Percentiles rank a stretch among this genome's conserved stretches.
Conservation (phyloP, 1,140 invertebrate genomes). For the Heliconius himera region DNA sequence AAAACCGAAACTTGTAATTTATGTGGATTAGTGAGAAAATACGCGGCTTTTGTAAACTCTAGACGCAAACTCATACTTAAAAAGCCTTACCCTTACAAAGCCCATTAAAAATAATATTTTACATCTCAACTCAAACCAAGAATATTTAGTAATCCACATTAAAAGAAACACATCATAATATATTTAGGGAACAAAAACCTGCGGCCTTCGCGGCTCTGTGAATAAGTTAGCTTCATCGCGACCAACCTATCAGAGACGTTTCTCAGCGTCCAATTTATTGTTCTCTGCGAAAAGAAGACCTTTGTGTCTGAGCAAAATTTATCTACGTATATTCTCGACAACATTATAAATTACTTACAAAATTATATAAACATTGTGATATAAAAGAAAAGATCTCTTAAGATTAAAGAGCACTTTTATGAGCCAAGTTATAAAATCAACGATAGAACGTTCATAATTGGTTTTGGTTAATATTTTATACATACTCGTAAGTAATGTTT, state of each 20-base stretch:
- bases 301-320: constrained; percentile 19
- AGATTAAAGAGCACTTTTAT: not conserved
- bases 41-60: too few relatives aligned
- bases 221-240: constrained; percentile 34
- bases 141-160: constrained; percentile 16
- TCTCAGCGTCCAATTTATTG: constrained; percentile 34
- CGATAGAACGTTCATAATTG: not conserved
- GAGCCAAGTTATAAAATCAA: not conserved
- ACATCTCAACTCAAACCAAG: not conserved
- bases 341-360: constrained; percentile 21
- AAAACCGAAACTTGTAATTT: too few relatives aligned
- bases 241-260: constrained; percentile 20
- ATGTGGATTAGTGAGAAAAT: too few relatives aligned
- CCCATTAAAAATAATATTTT: not conserved
- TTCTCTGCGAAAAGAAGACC: constrained; percentile 16
- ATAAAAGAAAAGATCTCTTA: constrained; percentile 7
- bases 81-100: too few relatives aligned
- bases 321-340: constrained; percentile 12
- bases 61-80: too few relatives aligned
- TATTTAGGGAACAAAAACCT: constrained; percentile 18
- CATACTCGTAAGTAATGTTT: too few relatives aligned
- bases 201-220: constrained; percentile 14
- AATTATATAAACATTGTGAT: constrained; percentile 21
- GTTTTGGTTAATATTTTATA: too few relatives aligned
- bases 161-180: constrained; percentile 16